These are phyloP conservation scores for Serilophus lunatus DNA, from an alignment of 2,113 vertebrate species.

Conservation along the genomic window DNA sequence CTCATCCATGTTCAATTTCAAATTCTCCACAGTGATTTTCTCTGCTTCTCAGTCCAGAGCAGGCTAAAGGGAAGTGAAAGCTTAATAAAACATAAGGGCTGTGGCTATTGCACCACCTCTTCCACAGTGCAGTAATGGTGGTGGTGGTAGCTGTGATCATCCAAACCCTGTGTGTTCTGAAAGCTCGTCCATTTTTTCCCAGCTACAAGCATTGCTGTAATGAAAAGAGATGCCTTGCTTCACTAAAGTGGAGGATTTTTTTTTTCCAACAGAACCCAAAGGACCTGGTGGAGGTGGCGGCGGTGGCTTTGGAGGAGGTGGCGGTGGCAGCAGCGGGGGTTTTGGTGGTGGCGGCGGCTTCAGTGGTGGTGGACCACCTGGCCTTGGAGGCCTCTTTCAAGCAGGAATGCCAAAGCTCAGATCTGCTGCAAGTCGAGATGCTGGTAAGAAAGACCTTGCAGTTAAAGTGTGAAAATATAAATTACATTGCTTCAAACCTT, in stretches of 20 bases:
- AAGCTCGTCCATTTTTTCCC: not conserved
- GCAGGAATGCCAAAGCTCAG: slow-evolving; percentile 94
- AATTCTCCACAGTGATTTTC: not conserved
- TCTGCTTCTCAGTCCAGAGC: not conserved
- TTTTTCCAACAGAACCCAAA: slow-evolving; percentile 85
- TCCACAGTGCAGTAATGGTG: not conserved
- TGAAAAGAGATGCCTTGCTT: not conserved
- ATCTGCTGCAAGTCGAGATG: slow-evolving; percentile 80
- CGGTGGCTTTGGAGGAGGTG: slow-evolving; percentile 51
- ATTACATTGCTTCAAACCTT: not conserved
- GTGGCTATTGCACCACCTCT: not conserved
- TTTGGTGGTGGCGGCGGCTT: slow-evolving; percentile 54
- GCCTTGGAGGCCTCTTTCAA: slow-evolving; percentile 91
- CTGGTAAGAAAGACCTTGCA: slow-evolving; percentile 64
- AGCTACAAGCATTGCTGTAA: not conserved
- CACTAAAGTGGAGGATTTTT: not conserved
- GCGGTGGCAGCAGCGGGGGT: slow-evolving; percentile 18
- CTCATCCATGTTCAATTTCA: not conserved
- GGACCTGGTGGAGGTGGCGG: slow-evolving; percentile 55
- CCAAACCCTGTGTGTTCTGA: not conserved
- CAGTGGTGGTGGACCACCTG: slow-evolving; percentile 68
- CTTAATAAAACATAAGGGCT: not conserved
- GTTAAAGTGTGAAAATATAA: not conserved
- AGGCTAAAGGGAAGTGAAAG: not conserved
- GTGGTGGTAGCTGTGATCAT: not conserved